Base-by-base conservation (phyloP, 1,140 invertebrate species). In the Ditylenchus dipsaci region DNA sequence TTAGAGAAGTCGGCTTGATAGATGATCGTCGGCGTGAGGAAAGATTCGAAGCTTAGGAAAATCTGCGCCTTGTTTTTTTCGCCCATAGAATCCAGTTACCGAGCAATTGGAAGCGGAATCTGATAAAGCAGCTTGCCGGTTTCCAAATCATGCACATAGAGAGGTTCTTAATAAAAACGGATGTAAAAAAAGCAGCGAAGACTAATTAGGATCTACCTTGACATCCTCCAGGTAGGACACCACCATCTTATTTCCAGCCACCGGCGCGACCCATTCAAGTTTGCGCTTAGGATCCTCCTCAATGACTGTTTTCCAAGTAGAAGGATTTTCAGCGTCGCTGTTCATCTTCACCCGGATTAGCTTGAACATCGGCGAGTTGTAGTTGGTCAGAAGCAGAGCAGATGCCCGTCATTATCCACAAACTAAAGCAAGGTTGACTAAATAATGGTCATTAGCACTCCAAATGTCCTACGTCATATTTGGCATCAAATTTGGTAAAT, bases 11-110 rank as follows among this genome's bases (percentile, higher is more conserved):
- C 90, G 73, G 90, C 90, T 57, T 88, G 88, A 83, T 93, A 96
- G 80, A 96, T 94, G 66, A 90, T 88, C 21, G 90, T 90, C 19
- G 95, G 95, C 53, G 89, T 91, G 21, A 97, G 87, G 84, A 97
- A 97, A 0, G 93, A 97, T 53, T 90, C 89, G 82, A 97, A 95
- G 74, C 90, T 88, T 83, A 91, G 96, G 85, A 97, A 98, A 70
- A 95, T 89, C 86, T 97, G 91, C 0, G 87, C 88, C 11, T 76
- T 92, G 88, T 72, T 90, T 88, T 78, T 89, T 90, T 78, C 91
- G 89, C 7, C 91, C 93, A 7, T 90, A 90, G 77, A 91, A 90
- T 0, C 89, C 89, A 29, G 88, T 88, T 38, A 97, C 87, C 1
- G 90, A 90, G 11, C 94, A 67, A 95, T 89, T 76, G 90, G 90